Evolutionary conservation across 2,888 invertebrate genomes (phyloP).

Genomic region (Parnassius orleans): DNA sequence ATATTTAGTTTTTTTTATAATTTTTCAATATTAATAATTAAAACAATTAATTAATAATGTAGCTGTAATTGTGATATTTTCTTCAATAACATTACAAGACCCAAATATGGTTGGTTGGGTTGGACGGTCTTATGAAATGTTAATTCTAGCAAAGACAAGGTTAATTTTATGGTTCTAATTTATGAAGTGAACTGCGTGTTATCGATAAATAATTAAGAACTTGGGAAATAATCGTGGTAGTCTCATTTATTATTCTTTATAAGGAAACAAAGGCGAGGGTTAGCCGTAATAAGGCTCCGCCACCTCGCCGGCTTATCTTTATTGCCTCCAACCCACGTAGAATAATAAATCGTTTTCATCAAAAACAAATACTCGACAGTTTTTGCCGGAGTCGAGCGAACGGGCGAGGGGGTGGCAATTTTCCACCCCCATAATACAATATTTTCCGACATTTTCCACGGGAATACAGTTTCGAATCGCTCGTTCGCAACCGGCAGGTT

Average conservation of each 20-base stretch:
- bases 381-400: conserved; percentile 79
- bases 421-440: conserved; percentile 81
- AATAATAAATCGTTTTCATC: conserved; percentile 82
- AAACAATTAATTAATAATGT: no score
- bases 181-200: conserved; percentile 29
- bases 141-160: no score
- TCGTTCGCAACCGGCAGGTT: conserved; percentile 78
- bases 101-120: no score
- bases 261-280: conserved; percentile 82
- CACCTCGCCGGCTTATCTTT: conserved; percentile 82
- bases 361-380: conserved; percentile 82
- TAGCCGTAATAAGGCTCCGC: conserved; percentile 81
- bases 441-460: conserved; percentile 82
- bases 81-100: no score
- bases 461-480: conserved; percentile 81
- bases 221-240: conserved; percentile 78
- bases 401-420: conserved; percentile 79
- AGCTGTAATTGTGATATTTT: no score
- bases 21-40: no score
- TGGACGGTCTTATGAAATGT: no score
- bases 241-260: conserved; percentile 82
- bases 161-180: conserved; percentile 1
- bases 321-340: conserved; percentile 82
- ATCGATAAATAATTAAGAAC: conserved; percentile 80
- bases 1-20: no score